Evolutionary conservation across 2,888 invertebrate genomes (phyloP).

Genomic region (Athalia cordata): DNA sequence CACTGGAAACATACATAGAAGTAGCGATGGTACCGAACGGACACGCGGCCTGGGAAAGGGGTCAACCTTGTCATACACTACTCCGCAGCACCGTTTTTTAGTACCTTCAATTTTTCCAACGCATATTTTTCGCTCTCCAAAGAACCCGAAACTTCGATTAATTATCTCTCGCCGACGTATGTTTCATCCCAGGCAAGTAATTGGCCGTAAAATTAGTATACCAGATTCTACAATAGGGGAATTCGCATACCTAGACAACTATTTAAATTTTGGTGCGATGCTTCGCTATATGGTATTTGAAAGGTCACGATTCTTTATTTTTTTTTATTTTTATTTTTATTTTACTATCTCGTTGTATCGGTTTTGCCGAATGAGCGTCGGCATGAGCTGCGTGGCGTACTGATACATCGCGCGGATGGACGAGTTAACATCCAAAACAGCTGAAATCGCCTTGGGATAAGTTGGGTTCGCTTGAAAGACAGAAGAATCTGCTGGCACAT

Average conservation of each 20-base stretch:
- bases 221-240: background rate
- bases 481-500: slow-evolving; percentile 34
- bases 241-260: background rate
- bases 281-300: slow-evolving; percentile 3
- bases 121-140: too few relatives aligned
- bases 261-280: background rate
- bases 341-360: background rate
- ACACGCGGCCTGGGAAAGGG: background rate
- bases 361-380: slow-evolving; percentile 23
- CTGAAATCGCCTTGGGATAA: slow-evolving; percentile 37
- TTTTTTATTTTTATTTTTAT: slow-evolving; percentile 18
- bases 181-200: background rate
- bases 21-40: slow-evolving; percentile 44
- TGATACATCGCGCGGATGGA: background rate
- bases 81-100: background rate
- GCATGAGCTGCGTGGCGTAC: slow-evolving; percentile 2
- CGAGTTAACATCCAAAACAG: slow-evolving; percentile 14
- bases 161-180: background rate
- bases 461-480: slow-evolving; percentile 13
- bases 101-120: too few relatives aligned
- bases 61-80: background rate
- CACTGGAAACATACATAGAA: slow-evolving; percentile 33
- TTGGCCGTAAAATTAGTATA: background rate
- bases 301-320: slow-evolving; percentile 6
- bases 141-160: too few relatives aligned